Conservation (phyloP, 2,888 invertebrate genomes). For the Conops quadrifasciatus region DNA sequence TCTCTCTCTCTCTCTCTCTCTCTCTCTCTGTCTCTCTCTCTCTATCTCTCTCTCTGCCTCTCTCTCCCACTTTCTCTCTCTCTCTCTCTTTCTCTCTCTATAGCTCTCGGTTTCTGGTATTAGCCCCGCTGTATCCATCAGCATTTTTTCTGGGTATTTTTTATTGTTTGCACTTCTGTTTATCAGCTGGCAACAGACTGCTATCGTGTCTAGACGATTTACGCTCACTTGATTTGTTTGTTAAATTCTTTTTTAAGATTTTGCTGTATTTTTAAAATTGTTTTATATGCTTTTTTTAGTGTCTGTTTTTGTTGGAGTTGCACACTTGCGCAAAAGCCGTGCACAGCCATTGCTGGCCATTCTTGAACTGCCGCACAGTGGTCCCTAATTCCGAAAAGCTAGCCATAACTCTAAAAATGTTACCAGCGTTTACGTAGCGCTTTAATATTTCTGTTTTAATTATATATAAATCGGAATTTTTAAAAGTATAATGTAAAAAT, state of each 20-base stretch:
- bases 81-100: not conserved
- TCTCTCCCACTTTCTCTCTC: not conserved
- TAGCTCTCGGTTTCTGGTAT: not conserved
- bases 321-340: too few relatives aligned
- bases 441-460: too few relatives aligned
- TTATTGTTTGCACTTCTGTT: conserved; percentile 21
- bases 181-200: conserved; percentile 48
- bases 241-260: not conserved
- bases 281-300: not conserved
- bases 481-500: too few relatives aligned
- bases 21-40: not conserved
- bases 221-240: not conserved
- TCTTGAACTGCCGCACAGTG: too few relatives aligned
- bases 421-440: too few relatives aligned
- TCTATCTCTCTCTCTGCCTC: not conserved
- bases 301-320: not conserved
- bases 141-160: not conserved
- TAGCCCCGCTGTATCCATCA: not conserved
- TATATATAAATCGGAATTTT: too few relatives aligned
- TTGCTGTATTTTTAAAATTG: not conserved
- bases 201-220: conserved; percentile 60
- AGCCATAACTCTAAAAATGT: too few relatives aligned
- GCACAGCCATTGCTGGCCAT: too few relatives aligned
- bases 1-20: not conserved
- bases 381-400: too few relatives aligned